Evolutionary conservation across 2,797 vertebrate genomes (phyloP), one percentile per base, ranked within the genome.

Genomic region (Helostoma temminkii): DNA sequence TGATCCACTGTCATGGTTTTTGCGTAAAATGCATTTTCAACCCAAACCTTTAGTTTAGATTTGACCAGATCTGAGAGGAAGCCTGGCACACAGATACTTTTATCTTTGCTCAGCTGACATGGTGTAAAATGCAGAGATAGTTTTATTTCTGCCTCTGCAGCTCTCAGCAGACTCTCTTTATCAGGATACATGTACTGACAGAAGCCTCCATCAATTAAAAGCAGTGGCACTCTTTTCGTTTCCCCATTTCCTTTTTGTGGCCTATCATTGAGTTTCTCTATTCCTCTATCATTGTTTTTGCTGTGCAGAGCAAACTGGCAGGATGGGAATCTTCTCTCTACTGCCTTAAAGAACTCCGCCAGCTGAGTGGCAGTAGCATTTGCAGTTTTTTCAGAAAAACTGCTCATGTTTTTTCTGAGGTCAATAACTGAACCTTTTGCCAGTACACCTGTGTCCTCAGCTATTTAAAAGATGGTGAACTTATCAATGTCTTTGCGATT

Each of bases 11-110:
- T 46, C 78, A 88, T 69, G 1, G 25, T 67, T 64, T 59, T 19
- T 12, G 92, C 90, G 0, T 4, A 0, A 6, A 93, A 77, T 7
- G 91, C 92, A 84, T 89, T 93, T 83, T 66, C 0, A 64, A 93
- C 81, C 92, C 92, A 93, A 4, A 74, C 78, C 4, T 64, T 55
- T 0, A 90, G 21, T 45, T 90, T 89, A 0, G 34, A 58, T 2
- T 77, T 6, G 0, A 92, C 79, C 45, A 92, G 49, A 7, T 84
- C 58, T 41, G 25, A 69, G 15, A 91, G 66, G 45, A 89, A 90
- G 0, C 86, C 81, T 0, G 91, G 90, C 5, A 92, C 37, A 3
- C 73, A 73, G 8, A 9, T 26, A 0, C 9, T 3, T 49, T 43
- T 25, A 32, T 45, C n/a, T 12, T 63, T 14, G 9, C 2, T 71